These are phyloP conservation scores for Cyanoderma ruficeps DNA, from an alignment of 2,113 vertebrate genomes.

Conservation along the genomic window DNA sequence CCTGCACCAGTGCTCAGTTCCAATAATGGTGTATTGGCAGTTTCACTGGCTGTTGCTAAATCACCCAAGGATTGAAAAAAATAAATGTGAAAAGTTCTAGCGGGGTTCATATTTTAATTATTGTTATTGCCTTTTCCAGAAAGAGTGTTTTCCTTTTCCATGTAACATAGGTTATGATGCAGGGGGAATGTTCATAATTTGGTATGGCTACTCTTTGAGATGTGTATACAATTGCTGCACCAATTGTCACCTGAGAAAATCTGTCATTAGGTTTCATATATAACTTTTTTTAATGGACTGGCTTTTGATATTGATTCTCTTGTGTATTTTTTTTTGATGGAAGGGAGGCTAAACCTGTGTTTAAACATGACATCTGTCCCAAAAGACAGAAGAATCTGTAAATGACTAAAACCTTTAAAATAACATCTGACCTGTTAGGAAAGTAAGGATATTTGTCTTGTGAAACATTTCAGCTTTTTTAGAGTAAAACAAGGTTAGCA, in stretches of 20 bases:
- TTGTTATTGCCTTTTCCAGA: background rate
- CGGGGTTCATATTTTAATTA: background rate
- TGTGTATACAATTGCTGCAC: background rate
- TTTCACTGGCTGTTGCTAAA: background rate
- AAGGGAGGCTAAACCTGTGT: constrained; percentile 34
- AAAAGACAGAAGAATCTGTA: constrained; percentile 38
- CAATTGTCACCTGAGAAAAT: background rate
- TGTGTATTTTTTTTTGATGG: background rate
- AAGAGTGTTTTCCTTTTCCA: background rate
- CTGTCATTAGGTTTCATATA: background rate
- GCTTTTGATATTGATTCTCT: constrained; percentile 1
- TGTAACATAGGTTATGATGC: background rate
- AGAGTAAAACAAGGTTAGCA: constrained; percentile 15
- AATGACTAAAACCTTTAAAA: constrained; percentile 48
- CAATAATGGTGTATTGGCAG: constrained; percentile 30
- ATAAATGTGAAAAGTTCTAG: background rate
- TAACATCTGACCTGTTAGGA: background rate
- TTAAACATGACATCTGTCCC: constrained; percentile 39
- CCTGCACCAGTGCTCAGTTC: constrained; percentile 49
- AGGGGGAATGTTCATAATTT: background rate
- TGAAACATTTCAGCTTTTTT: constrained; percentile 37
- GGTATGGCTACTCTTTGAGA: background rate
- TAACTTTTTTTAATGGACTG: background rate
- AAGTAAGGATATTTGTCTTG: constrained; percentile 9
- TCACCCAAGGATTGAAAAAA: background rate